These are phyloP conservation scores for Orchestia grillus DNA, from an alignment of 1,140 invertebrate species.

Conservation along the genomic window DNA sequence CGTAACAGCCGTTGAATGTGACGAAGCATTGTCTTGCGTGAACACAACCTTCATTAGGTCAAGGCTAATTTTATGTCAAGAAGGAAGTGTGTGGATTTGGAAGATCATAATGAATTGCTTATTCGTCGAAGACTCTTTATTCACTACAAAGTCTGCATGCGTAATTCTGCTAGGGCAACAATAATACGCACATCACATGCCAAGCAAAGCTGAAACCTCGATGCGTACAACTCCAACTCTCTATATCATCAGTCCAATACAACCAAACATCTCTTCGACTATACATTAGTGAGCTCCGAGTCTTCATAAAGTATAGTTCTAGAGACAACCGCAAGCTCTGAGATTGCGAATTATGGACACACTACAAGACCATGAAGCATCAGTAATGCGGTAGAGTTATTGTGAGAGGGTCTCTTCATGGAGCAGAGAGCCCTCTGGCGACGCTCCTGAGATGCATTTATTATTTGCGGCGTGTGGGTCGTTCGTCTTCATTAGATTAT, in stretches of 20 bases:
- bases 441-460: neutral
- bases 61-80: too few relatives aligned
- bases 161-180: too few relatives aligned
- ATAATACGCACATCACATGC: neutral
- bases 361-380: neutral
- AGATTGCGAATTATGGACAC: neutral
- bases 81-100: too few relatives aligned
- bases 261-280: neutral
- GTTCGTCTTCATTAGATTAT: slow-evolving; percentile 9
- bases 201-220: neutral
- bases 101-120: too few relatives aligned
- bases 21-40: too few relatives aligned
- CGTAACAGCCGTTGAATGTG: too few relatives aligned
- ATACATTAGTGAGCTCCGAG: neutral
- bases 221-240: neutral
- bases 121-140: too few relatives aligned
- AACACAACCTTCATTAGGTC: too few relatives aligned
- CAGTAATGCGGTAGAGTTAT: neutral
- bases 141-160: too few relatives aligned
- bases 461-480: neutral
- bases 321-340: neutral
- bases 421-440: neutral
- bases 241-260: neutral
- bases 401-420: neutral
- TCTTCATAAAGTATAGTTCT: neutral